Evolutionary conservation across 2,888 invertebrate species (phyloP).

Genomic region (Mimas tiliae): DNA sequence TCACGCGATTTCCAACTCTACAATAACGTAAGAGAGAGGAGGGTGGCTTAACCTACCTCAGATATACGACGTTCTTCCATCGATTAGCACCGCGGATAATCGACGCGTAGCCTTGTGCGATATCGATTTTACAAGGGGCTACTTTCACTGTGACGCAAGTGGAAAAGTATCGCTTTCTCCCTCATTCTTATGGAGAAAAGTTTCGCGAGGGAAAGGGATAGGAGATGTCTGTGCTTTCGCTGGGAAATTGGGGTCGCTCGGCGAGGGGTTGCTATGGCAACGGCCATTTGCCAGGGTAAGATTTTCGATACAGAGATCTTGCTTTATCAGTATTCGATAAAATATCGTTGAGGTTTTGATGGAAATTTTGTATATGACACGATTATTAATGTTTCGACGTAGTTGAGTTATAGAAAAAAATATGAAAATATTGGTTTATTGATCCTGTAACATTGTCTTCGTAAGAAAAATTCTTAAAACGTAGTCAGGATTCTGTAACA

Average conservation of each 20-base stretch:
- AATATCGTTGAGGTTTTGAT: slow-evolving; percentile 10
- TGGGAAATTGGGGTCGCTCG: slow-evolving; percentile 50
- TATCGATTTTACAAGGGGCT: slow-evolving; percentile 81
- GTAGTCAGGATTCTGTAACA: not conserved
- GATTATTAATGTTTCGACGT: too few species aligned
- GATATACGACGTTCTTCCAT: slow-evolving; percentile 42
- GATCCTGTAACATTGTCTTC: not conserved
- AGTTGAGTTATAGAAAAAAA: too few species aligned
- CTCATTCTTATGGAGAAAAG: slow-evolving; percentile 38
- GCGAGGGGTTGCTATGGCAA: slow-evolving; percentile 71
- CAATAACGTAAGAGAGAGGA: fast-evolving
- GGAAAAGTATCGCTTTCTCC: slow-evolving; percentile 46
- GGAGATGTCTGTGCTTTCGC: slow-evolving; percentile 6
- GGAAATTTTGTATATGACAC: not conserved
- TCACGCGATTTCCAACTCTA: slow-evolving; percentile 38
- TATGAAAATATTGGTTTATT: not conserved
- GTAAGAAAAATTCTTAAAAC: not conserved
- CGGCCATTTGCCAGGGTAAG: slow-evolving; percentile 67
- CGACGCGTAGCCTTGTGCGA: slow-evolving; percentile 85
- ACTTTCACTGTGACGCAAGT: slow-evolving; percentile 57
- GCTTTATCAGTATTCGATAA: slow-evolving; percentile 73
- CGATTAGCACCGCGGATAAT: slow-evolving; percentile 70
- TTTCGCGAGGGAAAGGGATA: slow-evolving; percentile 17
- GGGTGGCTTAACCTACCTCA: slow-evolving; percentile 8
- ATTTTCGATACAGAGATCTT: slow-evolving; percentile 73